Conservation (phyloP, 1,140 invertebrate species). For the Ceratina japonica region DNA sequence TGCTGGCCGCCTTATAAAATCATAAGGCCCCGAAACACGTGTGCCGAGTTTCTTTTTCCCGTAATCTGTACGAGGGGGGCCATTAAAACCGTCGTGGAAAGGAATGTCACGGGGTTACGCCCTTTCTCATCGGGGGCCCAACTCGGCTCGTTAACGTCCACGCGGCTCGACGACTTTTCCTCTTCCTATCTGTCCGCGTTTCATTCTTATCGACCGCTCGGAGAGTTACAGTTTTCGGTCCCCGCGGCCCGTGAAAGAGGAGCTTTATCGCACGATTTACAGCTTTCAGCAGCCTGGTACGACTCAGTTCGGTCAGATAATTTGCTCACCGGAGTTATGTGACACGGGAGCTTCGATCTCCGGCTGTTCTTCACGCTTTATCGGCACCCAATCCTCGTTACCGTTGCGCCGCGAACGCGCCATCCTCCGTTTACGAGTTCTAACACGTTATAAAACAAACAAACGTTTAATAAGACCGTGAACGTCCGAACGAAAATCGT, state of each 20-base stretch:
- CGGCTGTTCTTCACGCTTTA: background rate
- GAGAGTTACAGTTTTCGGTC: constrained; percentile 42
- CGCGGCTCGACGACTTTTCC: background rate
- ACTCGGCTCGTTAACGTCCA: constrained; percentile 33
- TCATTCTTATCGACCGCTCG: constrained; percentile 39
- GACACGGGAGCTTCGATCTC: background rate
- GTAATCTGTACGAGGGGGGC: constrained; percentile 51
- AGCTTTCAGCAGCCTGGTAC: constrained; percentile 52
- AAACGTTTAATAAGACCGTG: too few relatives aligned
- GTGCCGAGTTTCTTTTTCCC: constrained; percentile 40
- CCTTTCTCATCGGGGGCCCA: constrained; percentile 39
- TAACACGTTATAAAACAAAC: too few relatives aligned
- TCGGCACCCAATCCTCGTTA: constrained; percentile 10
- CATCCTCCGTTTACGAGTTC: too few relatives aligned
- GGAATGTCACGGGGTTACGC: constrained; percentile 54
- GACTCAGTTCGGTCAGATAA: constrained; percentile 38
- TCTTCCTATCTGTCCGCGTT: background rate
- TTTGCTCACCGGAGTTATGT: constrained; percentile 34
- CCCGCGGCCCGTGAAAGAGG: constrained; percentile 13
- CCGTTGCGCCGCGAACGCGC: background rate
- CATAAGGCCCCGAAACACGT: constrained; percentile 31
- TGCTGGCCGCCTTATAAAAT: constrained; percentile 25
- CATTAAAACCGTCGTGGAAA: constrained; percentile 52
- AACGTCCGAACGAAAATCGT: too few relatives aligned
- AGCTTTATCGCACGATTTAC: constrained; percentile 58